Evolutionary conservation across 2,888 invertebrate species (phyloP).

Genomic region (Macrostomum cliftonense): DNA sequence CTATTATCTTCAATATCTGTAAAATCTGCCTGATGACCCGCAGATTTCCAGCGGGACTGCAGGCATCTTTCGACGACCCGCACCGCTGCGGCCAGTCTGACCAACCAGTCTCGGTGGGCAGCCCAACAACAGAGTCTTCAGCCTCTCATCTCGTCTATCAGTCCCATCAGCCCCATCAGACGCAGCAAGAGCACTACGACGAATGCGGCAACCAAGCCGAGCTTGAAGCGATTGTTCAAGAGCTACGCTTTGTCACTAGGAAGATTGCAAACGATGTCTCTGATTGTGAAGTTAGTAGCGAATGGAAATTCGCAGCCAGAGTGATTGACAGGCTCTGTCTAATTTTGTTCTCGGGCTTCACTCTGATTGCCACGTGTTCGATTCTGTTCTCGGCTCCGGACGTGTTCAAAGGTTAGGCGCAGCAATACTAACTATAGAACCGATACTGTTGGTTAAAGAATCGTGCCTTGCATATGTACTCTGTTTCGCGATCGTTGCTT

Average conservation of each 20-base stretch:
- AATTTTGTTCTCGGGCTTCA: slow-evolving; percentile 56
- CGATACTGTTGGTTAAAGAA: no score
- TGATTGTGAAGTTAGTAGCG: slow-evolving; percentile 74
- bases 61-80: not conserved
- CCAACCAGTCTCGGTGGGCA: not conserved
- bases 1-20: no score
- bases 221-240: slow-evolving; percentile 78
- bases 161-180: no score
- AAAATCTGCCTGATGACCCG: no score
- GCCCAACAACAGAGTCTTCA: slow-evolving; percentile 1
- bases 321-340: slow-evolving; percentile 91
- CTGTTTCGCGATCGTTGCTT: no score
- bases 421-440: no score
- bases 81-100: not conserved
- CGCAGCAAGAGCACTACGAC: not conserved
- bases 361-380: slow-evolving; percentile 54
- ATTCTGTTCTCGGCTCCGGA: slow-evolving; percentile 24
- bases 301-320: slow-evolving; percentile 96
- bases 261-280: slow-evolving; percentile 84
- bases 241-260: slow-evolving; percentile 76
- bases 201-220: slow-evolving; percentile 43
- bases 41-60: not conserved
- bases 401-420: no score
- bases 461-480: no score
- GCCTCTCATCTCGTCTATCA: no score